Evolutionary conservation across 2,797 vertebrate genomes (phyloP), one percentile per base, ranked within the genome.

Genomic region (Martes flavigula): DNA sequence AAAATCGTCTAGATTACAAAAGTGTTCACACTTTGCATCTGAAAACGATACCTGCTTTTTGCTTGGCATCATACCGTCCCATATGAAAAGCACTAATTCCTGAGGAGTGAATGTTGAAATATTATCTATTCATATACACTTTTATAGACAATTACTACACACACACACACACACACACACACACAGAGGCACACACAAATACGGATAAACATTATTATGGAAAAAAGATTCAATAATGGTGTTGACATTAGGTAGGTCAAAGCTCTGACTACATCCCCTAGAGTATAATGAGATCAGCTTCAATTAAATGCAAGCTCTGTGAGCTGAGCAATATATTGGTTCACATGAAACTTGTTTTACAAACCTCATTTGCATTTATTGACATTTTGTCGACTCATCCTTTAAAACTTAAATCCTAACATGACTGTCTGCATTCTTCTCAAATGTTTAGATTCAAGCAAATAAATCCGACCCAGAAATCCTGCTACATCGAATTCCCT

Each of bases 341-440:
- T 98, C 97, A 95, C 94, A 96, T 97, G 97, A 97, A 98, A 95
- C 91, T 96, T 98, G 90, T 88, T 96, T 89, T 98, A 92, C 73
- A 95, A 95, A 97, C 78, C 85, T 96, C 60, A 54, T 97, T 96
- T 97, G 79, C 97, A 97, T 97, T 97, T 97, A 97, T 98, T 93
- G 97, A 87, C 72, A 73, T 96, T 97, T 97, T 73, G 70, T 97
- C 96, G 0, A 0, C 91, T 97, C 64, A 89, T 51, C 54, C 81
- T 96, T 97, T 85, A 89, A 94, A 96, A 94, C 18, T 91, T 94
- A 92, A 97, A 93, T 85, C 90, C 46, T 62, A 77, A 78, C n/a
- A 68, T 58, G 14, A 56, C 56, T 94, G 77, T 97, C 96, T 40
- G 30, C 38, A 97, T 78, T 93, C 91, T 82, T 84, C 58, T 92